These are phyloP conservation scores for Clunio marinus DNA, from an alignment of 2,888 invertebrate genomes.

Conservation along the genomic window DNA sequence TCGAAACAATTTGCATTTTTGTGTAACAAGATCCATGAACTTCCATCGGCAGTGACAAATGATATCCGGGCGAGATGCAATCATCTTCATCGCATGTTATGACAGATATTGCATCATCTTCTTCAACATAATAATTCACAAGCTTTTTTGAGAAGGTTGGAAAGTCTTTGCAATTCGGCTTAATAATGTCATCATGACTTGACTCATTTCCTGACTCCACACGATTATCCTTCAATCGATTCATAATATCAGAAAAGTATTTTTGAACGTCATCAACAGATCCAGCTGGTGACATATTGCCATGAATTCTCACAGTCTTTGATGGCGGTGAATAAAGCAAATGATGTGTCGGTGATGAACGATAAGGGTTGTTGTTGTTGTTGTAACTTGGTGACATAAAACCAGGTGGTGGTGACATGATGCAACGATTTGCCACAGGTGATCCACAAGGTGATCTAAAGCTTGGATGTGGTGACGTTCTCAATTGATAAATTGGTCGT, in stretches of 20 bases:
- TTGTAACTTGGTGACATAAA: slow-evolving; percentile 16
- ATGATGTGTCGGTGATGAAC: slow-evolving; percentile 33
- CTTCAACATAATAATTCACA: slow-evolving; percentile 50
- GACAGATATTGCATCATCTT: slow-evolving; percentile 51
- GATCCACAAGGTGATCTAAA: slow-evolving; percentile 52
- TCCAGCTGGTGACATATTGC: slow-evolving; percentile 40
- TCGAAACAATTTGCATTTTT: slow-evolving; percentile 53
- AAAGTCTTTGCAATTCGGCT: neutral
- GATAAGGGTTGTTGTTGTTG: slow-evolving; percentile 32
- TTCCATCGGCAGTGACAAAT: slow-evolving; percentile 51
- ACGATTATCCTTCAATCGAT: slow-evolving; percentile 23
- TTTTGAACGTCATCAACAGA: slow-evolving; percentile 46
- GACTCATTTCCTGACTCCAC: slow-evolving; percentile 10
- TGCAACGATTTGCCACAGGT: slow-evolving; percentile 43
- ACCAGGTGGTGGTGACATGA: slow-evolving; percentile 42
- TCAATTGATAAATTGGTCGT: slow-evolving; percentile 43
- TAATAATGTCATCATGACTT: slow-evolving; percentile 20
- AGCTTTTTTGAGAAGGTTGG: slow-evolving; percentile 51
- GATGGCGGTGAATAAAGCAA: slow-evolving; percentile 36
- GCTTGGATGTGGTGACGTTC: slow-evolving; percentile 46
- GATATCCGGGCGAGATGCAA: slow-evolving; percentile 51
- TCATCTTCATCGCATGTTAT: slow-evolving; percentile 52
- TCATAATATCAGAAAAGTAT: slow-evolving; percentile 38
- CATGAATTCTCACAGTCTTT: neutral
- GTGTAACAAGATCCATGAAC: slow-evolving; percentile 52